Conservation (phyloP, 2,888 invertebrate species). For the Drosophila niveifrons region DNA sequence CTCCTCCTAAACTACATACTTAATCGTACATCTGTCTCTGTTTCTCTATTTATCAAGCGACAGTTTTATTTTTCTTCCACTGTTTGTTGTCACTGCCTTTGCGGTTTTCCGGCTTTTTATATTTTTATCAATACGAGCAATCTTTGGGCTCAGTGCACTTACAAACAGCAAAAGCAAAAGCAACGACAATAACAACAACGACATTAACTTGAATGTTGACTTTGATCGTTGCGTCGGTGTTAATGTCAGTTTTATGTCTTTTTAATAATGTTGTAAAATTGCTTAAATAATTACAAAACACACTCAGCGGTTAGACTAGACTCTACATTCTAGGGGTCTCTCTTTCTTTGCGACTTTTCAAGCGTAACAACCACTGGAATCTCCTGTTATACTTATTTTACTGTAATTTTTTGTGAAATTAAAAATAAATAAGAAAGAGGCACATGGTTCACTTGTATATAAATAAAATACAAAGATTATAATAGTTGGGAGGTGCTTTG, state of each 20-base stretch:
- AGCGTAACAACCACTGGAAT: no score
- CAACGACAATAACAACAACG: conserved; percentile 26
- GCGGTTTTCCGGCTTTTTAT: conserved; percentile 70
- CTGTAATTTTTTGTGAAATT: no score
- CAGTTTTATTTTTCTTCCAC: conserved; percentile 44
- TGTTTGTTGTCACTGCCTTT: conserved; percentile 45
- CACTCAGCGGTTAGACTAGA: neutral
- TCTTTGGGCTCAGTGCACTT: conserved; percentile 58
- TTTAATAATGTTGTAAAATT: conserved; percentile 69
- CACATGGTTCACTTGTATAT: no score
- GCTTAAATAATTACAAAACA: conserved; percentile 40
- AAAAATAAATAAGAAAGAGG: no score
- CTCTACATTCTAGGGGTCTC: no score
- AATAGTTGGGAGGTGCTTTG: no score
- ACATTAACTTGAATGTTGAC: conserved; percentile 45
- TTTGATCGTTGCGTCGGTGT: conserved; percentile 43
- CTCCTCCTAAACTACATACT: conserved; percentile 1
- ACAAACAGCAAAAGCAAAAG: conserved; percentile 29
- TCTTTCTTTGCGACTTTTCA: no score
- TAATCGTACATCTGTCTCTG: conserved; percentile 25
- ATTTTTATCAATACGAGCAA: conserved; percentile 57
- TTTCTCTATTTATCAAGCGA: conserved; percentile 50
- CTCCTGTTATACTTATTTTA: no score
- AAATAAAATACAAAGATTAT: no score
- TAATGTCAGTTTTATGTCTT: conserved; percentile 69